A percentile compares a stretch with the other conserved stretches of the same genome.
These are phyloP conservation scores for Oncorhynchus mykiss DNA, from an alignment of 2,113 vertebrate genomes.

Conservation along the genomic window DNA sequence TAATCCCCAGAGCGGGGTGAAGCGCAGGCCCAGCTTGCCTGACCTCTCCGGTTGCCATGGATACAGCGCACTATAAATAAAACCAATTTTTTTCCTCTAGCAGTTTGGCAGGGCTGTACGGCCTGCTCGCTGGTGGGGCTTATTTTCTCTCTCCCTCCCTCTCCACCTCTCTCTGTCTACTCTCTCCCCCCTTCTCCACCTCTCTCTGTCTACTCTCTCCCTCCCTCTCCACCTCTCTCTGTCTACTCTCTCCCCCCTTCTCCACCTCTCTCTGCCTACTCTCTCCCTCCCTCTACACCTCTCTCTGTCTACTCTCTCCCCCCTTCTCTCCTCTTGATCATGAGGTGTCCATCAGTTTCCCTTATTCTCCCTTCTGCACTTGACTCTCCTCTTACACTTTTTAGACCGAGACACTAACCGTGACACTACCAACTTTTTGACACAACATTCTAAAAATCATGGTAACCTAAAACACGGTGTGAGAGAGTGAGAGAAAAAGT, in stretches of 20 bases:
- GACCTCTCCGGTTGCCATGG: constrained; percentile 99
- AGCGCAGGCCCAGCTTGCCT: constrained; percentile 96
- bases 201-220: constrained; percentile 6
- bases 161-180: constrained; percentile 3
- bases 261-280: constrained; percentile 14
- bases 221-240: too few species aligned
- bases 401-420: constrained; percentile 37
- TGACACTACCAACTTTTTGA: neutral
- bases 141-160: constrained; percentile 64
- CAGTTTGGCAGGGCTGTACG: constrained; percentile 84
- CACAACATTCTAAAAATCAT: neutral
- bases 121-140: constrained; percentile 77
- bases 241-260: constrained; percentile 37
- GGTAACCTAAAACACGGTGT: neutral
- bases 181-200: constrained; percentile 47
- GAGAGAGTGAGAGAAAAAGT: neutral
- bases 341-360: constrained; percentile 23
- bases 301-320: constrained; percentile 37
- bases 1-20: constrained; percentile 98
- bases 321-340: constrained; percentile 44
- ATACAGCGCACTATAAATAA: constrained; percentile 99
- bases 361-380: constrained; percentile 35
- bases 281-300: constrained; percentile 26
- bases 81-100: constrained; percentile 82
- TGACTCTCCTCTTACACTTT: constrained; percentile 35